Conservation (phyloP, 1,140 invertebrate species). For the Zeugodacus cucurbitae region DNA sequence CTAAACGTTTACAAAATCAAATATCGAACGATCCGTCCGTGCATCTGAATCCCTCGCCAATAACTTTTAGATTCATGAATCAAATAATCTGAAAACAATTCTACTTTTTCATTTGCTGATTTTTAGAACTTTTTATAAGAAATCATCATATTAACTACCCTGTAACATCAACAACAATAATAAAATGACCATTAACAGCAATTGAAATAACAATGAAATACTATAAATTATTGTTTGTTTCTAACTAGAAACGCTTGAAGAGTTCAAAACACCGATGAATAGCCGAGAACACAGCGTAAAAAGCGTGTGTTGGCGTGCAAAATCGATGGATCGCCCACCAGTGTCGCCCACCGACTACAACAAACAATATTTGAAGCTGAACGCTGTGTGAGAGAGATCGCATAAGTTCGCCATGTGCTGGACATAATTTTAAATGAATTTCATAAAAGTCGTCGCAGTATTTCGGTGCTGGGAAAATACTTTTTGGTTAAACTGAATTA, state of each 20-base stretch:
- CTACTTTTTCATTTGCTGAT: too few relatives aligned
- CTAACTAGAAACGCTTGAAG: not conserved
- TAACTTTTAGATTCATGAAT: too few relatives aligned
- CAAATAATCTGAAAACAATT: too few relatives aligned
- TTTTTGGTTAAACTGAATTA: not conserved
- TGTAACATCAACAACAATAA: not conserved
- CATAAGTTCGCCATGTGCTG: too few relatives aligned
- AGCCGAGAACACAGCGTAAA: not conserved
- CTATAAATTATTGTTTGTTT: not conserved
- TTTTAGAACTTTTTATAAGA: too few relatives aligned
- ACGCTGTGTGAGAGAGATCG: too few relatives aligned
- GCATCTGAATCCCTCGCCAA: too few relatives aligned
- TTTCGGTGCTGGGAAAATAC: not conserved
- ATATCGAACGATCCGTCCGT: too few relatives aligned
- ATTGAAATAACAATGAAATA: not conserved
- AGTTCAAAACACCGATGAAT: slow-evolving; percentile 11
- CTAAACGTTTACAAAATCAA: too few relatives aligned
- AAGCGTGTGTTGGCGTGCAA: not conserved
- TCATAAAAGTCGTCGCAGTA: too few relatives aligned
- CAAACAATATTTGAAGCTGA: not conserved
- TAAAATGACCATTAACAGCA: not conserved
- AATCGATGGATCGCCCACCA: not conserved
- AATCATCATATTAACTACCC: too few relatives aligned
- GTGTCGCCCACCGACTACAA: not conserved
- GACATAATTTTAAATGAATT: too few relatives aligned